phyloP scores from a whole-genome alignment of 2,888 invertebrate genomes.

The Patella depressa region DNA sequence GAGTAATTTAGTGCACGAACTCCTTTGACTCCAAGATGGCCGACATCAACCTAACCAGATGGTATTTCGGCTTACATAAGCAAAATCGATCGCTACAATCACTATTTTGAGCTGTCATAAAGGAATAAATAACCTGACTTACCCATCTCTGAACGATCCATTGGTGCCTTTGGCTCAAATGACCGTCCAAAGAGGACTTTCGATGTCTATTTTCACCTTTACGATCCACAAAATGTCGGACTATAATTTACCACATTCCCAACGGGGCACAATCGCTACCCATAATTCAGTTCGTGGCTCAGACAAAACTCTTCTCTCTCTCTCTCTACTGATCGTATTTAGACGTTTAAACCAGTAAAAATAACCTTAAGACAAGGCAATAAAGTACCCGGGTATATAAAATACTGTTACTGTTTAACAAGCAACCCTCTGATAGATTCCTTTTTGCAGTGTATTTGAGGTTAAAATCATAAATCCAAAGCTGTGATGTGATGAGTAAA shows the following conservation, averaged over 20 bases:
- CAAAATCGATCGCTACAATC: background rate
- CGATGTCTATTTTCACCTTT: conserved; percentile 14
- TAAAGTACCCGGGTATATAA: background rate
- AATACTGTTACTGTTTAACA: no score
- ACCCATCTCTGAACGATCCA: conserved; percentile 49
- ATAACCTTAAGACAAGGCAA: conserved; percentile 25
- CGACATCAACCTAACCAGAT: conserved; percentile 13
- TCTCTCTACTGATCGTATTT: background rate
- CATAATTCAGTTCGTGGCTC: conserved; percentile 10
- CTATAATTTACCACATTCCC: conserved; percentile 15
- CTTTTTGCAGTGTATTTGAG: no score
- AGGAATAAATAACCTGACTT: conserved; percentile 23
- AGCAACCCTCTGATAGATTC: no score
- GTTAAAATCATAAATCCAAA: background rate
- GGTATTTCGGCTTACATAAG: background rate
- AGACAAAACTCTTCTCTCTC: no score
- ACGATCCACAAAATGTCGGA: conserved; percentile 4
- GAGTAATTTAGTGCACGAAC: conserved; percentile 19
- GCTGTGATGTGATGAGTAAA: no score
- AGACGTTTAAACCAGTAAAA: background rate
- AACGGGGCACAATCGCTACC: conserved; percentile 18
- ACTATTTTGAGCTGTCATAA: background rate
- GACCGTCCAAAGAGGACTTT: conserved; percentile 26
- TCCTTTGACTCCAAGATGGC: conserved; percentile 30
- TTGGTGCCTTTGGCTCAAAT: conserved; percentile 16